Percentiles rank a stretch among this genome's conserved stretches.
Evolutionary conservation across 2,888 invertebrate genomes (phyloP).

Genomic region (Cylindroiulus punctatus): DNA sequence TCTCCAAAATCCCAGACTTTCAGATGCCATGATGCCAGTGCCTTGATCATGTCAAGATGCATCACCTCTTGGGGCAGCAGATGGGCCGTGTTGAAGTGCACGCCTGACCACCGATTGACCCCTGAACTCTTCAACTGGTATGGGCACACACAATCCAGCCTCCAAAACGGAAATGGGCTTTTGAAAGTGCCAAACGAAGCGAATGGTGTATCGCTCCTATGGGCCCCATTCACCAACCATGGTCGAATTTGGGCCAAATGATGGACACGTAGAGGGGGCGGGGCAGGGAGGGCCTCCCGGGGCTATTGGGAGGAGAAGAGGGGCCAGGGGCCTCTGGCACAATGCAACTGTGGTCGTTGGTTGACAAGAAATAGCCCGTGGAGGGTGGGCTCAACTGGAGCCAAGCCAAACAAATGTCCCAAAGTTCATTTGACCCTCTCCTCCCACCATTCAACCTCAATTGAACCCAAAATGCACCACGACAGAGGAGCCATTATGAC

Average conservation of each 20-base stretch:
- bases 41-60: no score
- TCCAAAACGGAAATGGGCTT: background rate
- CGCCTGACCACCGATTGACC: background rate
- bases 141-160: background rate
- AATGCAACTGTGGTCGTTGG: background rate
- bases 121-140: background rate
- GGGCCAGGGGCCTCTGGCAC: background rate
- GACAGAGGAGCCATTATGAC: constrained; percentile 3
- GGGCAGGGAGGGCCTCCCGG: background rate
- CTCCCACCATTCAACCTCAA: constrained; percentile 9
- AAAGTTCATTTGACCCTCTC: background rate
- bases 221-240: background rate
- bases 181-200: background rate
- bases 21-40: no score
- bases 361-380: constrained; percentile 2
- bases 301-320: background rate
- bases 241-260: background rate
- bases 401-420: background rate
- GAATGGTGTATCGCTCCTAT: background rate
- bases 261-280: background rate
- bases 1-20: no score
- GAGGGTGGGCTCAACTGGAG: constrained; percentile 10
- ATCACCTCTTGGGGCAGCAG: background rate
- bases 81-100: background rate
- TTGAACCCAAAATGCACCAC: background rate